phyloP scores from a whole-genome alignment of 2,888 invertebrate genomes.

The Leptopilina drosophilae region DNA sequence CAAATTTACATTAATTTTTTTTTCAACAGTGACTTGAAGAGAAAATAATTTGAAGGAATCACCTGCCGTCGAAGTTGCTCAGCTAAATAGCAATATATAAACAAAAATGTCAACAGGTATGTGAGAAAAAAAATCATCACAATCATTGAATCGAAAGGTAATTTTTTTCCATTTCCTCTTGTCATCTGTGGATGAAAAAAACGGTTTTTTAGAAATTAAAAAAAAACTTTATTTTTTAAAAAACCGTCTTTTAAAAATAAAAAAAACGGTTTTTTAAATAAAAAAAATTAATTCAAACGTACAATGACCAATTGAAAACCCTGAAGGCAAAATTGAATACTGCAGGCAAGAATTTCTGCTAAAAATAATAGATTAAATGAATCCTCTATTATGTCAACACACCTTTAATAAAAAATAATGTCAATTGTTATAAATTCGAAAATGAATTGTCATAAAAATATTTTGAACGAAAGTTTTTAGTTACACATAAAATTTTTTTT shows the following conservation, averaged over 20 bases:
- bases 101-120: slow-evolving; percentile 39
- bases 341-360: slow-evolving; percentile 43
- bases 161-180: neutral
- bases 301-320: slow-evolving; percentile 46
- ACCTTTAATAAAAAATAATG: slow-evolving; percentile 32
- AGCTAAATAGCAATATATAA: slow-evolving; percentile 52
- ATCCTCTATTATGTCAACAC: slow-evolving; percentile 48
- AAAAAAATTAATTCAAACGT: neutral
- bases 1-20: too few relatives aligned
- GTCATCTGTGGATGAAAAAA: neutral
- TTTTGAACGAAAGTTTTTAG: too few relatives aligned
- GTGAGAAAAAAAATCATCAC: neutral
- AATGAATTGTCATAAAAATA: too few relatives aligned
- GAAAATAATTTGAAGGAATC: neutral
- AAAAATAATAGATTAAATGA: slow-evolving; percentile 50
- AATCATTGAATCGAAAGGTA: neutral
- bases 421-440: neutral
- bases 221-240: too few relatives aligned
- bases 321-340: slow-evolving; percentile 48
- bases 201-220: too few relatives aligned
- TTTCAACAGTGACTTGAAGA: too few relatives aligned
- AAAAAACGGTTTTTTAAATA: too few relatives aligned
- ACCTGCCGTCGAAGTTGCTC: slow-evolving; percentile 50
- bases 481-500: too few relatives aligned
- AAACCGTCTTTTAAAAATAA: too few relatives aligned